Conservation (phyloP, 1,140 invertebrate species). For the Venturia canescens region DNA sequence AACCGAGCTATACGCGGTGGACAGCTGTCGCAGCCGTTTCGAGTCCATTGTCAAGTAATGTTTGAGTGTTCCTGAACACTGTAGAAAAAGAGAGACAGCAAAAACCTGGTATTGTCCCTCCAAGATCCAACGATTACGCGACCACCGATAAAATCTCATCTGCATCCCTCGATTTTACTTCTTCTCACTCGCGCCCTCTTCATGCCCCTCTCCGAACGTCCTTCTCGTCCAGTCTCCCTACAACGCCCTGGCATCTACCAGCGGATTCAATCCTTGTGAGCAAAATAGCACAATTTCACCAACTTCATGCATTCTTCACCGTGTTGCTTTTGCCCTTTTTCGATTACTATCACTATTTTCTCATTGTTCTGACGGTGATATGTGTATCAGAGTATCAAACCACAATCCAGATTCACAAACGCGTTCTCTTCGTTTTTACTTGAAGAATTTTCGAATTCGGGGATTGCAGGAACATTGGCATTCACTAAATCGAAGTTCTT, state of each 20-base stretch:
- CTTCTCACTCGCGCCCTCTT: constrained; percentile 45
- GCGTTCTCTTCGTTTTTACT: no score
- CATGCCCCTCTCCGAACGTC: constrained; percentile 24
- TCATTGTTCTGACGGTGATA: no score
- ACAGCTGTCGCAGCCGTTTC: constrained; percentile 74
- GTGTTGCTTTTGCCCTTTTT: no score
- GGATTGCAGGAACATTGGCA: no score
- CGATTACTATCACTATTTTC: no score
- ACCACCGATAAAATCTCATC: constrained; percentile 74
- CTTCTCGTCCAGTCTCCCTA: constrained; percentile 19
- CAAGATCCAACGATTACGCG: constrained; percentile 74
- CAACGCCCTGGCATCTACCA: background rate
- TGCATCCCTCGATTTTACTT: constrained; percentile 65
- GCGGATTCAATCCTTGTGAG: background rate
- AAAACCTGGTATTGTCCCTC: constrained; percentile 74
- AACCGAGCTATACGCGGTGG: constrained; percentile 62
- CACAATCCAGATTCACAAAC: no score
- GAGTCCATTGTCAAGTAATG: constrained; percentile 73
- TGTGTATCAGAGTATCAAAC: no score
- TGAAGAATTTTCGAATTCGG: no score
- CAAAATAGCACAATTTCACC: background rate
- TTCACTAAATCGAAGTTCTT: no score
- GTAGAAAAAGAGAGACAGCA: constrained; percentile 61
- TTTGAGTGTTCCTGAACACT: constrained; percentile 74
- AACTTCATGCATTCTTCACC: no score